These are phyloP conservation scores for Babyrousa celebensis DNA, from an alignment of 2,797 vertebrate genomes.

Conservation along the genomic window DNA sequence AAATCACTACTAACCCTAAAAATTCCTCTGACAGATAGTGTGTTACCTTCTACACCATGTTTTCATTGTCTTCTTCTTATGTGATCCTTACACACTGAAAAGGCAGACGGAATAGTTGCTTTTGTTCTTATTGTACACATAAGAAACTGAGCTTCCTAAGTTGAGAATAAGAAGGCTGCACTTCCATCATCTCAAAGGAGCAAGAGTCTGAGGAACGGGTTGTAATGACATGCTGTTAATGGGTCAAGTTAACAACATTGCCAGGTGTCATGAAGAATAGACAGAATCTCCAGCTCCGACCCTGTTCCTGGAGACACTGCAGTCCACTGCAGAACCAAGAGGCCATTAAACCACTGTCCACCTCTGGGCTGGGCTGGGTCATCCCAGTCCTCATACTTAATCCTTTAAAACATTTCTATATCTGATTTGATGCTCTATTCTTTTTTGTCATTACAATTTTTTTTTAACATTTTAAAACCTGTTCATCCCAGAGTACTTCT, in stretches of 20 bases:
- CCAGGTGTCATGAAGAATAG: not conserved
- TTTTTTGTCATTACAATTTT: slow-evolving; percentile 45
- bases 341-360: not conserved
- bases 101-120: not conserved
- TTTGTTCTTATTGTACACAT: slow-evolving; percentile 48
- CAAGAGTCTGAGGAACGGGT: not conserved
- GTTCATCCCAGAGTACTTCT: slow-evolving; percentile 48
- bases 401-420: not conserved
- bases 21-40: not conserved
- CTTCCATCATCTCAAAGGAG: not conserved
- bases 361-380: not conserved
- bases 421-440: slow-evolving; percentile 6
- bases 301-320: not conserved
- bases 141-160: not conserved
- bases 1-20: not conserved
- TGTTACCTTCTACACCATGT: not conserved
- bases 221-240: not conserved
- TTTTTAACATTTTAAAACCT: slow-evolving; percentile 58
- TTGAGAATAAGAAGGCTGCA: not conserved
- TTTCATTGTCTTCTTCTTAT: not conserved
- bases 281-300: not conserved
- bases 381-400: not conserved
- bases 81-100: not conserved
- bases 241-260: not conserved
- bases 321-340: not conserved